These are phyloP conservation scores for Odontomachus brunneus DNA, from an alignment of 1,140 invertebrate genomes.

Conservation along the genomic window DNA sequence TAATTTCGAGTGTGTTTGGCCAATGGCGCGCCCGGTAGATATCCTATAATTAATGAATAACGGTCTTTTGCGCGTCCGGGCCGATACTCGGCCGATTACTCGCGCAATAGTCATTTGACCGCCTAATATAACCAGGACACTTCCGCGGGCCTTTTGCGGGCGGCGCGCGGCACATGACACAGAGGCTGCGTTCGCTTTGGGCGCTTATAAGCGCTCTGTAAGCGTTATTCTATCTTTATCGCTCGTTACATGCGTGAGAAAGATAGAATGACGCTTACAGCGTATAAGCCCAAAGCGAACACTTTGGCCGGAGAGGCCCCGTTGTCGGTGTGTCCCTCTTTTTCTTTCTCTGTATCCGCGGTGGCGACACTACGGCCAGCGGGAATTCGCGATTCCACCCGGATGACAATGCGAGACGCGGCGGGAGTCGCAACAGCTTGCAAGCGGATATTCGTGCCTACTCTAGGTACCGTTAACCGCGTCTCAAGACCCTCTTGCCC, in stretches of 20 bases:
- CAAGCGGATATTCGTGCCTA: conserved; percentile 83
- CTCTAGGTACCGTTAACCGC: conserved; percentile 81
- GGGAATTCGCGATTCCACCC: conserved; percentile 60
- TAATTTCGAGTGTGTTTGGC: conserved; percentile 57
- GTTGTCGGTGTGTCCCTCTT: not conserved
- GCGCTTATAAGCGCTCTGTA: no score
- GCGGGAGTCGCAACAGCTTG: conserved; percentile 80
- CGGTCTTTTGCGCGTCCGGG: conserved; percentile 19
- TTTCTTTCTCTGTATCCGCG: not conserved
- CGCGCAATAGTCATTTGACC: conserved; percentile 4
- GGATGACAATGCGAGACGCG: conserved; percentile 78
- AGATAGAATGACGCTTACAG: no score
- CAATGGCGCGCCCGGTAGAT: conserved; percentile 35
- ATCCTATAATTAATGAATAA: conserved; percentile 68
- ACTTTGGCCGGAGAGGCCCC: no score
- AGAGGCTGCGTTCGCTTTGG: no score
- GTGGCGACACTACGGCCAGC: conserved; percentile 16
- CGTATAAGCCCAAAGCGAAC: no score
- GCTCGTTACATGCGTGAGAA: no score
- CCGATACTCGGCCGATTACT: not conserved
- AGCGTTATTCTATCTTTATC: no score
- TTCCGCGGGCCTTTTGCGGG: not conserved
- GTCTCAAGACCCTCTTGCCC: conserved; percentile 59
- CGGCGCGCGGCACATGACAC: not conserved
- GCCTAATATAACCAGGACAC: conserved; percentile 24